Evolutionary conservation across 2,888 invertebrate genomes (phyloP), one percentile per base, ranked within the genome.

Genomic region (Crocallis elinguaria): DNA sequence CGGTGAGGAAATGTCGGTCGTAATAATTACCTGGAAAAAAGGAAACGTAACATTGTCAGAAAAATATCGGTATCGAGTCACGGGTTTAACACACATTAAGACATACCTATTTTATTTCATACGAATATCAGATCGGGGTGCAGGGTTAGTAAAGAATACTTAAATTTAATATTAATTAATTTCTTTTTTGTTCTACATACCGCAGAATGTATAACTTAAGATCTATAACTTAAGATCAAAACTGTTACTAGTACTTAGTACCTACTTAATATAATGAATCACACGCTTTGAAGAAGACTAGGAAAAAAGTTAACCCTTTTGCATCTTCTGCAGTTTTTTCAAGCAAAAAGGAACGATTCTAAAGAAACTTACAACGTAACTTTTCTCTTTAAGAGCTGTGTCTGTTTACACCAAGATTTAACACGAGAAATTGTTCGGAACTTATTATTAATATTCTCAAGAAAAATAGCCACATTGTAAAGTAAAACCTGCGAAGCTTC

Each of bases 401-500:
- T 44, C 32, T 44, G 50, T 44, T 51, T 44, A 39, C 32, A 44
- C 44, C 14, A 38, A 29, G 9, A 14, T 35, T 45, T n/a, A 37
- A 39, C 44, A 33, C 38, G 33, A 17, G 42, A 43, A 50, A 37
- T 50, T 50, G 37, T 32, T 49, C 30, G 2, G 27, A 51, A 39
- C 27, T 51, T 35, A 12, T 45, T 52, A 45, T 46, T 46, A 46
- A 46, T 52, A 36, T 41, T 46, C 23, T 21, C 7, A 54, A 56
- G 21, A 38, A 53, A 61, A 55, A 57, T 54, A 56, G 38, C 27
- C 46, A 42, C 30, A 60, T 30, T 16, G 46, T 11, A 36, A 32
- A 38, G 23, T 70, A 75, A 77, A 78, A 78, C 71, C 66, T 69
- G 71, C 71, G 75, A 75, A 73, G 73, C 73, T 73, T 73, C 73